Conservation (phyloP, 2,797 vertebrate genomes). For the Botia kubotai region DNA sequence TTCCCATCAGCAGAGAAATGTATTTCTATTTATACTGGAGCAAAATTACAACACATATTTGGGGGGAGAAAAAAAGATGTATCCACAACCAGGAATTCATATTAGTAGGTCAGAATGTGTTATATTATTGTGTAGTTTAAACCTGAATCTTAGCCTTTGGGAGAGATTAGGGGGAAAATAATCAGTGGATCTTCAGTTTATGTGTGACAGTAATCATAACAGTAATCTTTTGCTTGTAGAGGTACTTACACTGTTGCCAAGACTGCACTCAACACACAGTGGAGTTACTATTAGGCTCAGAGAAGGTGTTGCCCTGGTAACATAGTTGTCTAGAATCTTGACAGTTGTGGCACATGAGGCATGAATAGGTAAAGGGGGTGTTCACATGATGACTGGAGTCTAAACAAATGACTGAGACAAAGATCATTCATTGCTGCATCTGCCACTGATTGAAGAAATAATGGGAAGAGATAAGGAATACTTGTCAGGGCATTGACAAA, state of each 20-base stretch:
- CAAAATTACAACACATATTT: slow-evolving; percentile 65
- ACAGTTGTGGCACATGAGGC: slow-evolving; percentile 20
- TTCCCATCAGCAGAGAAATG: slow-evolving; percentile 66
- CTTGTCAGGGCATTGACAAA: background rate
- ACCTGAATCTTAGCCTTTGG: slow-evolving; percentile 63
- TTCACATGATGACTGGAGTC: slow-evolving; percentile 14
- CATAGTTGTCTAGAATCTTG: slow-evolving; percentile 64
- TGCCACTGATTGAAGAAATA: background rate
- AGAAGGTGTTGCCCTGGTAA: slow-evolving; percentile 74
- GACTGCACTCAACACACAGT: slow-evolving; percentile 66
- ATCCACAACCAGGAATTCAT: slow-evolving; percentile 67
- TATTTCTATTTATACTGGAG: slow-evolving; percentile 69
- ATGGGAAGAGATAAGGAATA: slow-evolving; percentile 12
- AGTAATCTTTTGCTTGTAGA: slow-evolving; percentile 66
- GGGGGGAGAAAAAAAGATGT: slow-evolving; percentile 68
- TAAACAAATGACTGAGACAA: slow-evolving; percentile 15
- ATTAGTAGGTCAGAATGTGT: slow-evolving; percentile 64
- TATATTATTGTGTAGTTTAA: slow-evolving; percentile 66
- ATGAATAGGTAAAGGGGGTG: background rate
- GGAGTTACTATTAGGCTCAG: slow-evolving; percentile 67
- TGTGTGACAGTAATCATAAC: slow-evolving; percentile 43
- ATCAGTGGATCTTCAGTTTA: slow-evolving; percentile 46
- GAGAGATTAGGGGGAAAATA: slow-evolving; percentile 27
- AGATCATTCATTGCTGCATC: background rate
- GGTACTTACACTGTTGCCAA: slow-evolving; percentile 68